Conservation (phyloP, 2,113 vertebrate species). For the Anolis carolinensis region DNA sequence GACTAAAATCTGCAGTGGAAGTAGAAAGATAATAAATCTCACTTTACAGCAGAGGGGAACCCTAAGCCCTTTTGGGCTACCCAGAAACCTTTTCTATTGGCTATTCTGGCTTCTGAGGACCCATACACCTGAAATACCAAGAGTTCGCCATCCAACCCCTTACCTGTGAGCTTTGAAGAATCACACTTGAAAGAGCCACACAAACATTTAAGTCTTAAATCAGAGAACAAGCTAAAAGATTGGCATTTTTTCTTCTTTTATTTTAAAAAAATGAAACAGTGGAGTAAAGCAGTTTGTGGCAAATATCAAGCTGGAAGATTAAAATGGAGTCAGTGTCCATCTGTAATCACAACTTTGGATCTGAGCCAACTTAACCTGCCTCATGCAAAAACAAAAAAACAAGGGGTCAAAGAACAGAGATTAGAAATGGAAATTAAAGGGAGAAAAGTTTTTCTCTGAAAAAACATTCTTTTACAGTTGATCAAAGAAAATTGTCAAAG, state of each 20-base stretch:
- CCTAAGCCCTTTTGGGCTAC: not conserved
- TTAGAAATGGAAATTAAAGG: not conserved
- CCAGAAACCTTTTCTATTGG: not conserved
- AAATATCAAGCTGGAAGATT: slow-evolving; percentile 51
- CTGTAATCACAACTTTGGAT: slow-evolving; percentile 45
- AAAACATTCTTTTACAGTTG: not conserved
- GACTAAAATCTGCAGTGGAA: too few relatives aligned
- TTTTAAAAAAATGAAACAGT: slow-evolving; percentile 64
- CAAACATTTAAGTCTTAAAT: not conserved
- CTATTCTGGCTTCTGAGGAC: not conserved
- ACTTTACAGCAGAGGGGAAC: too few relatives aligned
- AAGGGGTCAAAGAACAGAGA: slow-evolving; percentile 29
- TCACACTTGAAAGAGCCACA: not conserved
- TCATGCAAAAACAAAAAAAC: not conserved
- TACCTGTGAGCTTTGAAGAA: not conserved
- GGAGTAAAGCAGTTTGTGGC: slow-evolving; percentile 65
- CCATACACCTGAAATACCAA: not conserved
- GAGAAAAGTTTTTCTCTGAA: not conserved
- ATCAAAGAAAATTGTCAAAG: slow-evolving; percentile 23
- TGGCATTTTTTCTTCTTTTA: slow-evolving; percentile 60
- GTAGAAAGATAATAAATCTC: too few relatives aligned
- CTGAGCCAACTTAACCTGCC: slow-evolving; percentile 51
- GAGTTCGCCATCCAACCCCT: not conserved
- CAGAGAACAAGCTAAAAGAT: not conserved
- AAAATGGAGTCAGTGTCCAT: slow-evolving; percentile 47